phyloP scores from a whole-genome alignment of 2,797 vertebrate genomes.

The Oryzias dopingdopingensis region DNA sequence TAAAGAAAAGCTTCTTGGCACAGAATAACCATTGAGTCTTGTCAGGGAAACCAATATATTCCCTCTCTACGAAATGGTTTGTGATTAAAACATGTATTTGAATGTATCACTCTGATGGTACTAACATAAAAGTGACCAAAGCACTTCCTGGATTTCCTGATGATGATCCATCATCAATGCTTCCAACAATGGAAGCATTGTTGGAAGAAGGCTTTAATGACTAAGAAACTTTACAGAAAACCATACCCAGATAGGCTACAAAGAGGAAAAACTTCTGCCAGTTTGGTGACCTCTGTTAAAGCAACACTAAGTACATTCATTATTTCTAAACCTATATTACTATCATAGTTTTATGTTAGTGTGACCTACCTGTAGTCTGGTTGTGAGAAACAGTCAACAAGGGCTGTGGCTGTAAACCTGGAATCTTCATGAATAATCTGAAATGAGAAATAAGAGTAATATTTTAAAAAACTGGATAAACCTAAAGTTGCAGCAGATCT shows the following conservation, averaged over 20 bases:
- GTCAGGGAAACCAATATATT: background rate
- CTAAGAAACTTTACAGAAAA: background rate
- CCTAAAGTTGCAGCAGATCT: background rate
- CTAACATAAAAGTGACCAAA: background rate
- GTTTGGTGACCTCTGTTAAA: no score
- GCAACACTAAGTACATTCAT: no score
- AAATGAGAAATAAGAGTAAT: conserved; percentile 31
- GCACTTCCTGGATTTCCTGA: no score
- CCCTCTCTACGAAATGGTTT: no score
- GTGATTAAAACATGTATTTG: no score
- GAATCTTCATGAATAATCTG: conserved; percentile 50
- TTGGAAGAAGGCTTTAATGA: no score
- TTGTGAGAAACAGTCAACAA: conserved; percentile 62
- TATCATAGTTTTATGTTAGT: background rate
- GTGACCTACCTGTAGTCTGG: conserved; percentile 62
- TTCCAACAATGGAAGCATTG: no score
- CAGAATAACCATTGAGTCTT: background rate
- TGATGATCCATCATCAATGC: no score
- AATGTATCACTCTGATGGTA: background rate
- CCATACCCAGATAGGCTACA: conserved; percentile 37
- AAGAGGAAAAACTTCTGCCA: conserved; percentile 9
- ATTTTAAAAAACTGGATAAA: conserved; percentile 5
- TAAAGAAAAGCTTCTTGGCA: background rate
- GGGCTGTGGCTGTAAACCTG: conserved; percentile 47
- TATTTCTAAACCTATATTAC: no score